phyloP scores from a whole-genome alignment of 2,113 vertebrate species.

The Podocnemis expansa region DNA sequence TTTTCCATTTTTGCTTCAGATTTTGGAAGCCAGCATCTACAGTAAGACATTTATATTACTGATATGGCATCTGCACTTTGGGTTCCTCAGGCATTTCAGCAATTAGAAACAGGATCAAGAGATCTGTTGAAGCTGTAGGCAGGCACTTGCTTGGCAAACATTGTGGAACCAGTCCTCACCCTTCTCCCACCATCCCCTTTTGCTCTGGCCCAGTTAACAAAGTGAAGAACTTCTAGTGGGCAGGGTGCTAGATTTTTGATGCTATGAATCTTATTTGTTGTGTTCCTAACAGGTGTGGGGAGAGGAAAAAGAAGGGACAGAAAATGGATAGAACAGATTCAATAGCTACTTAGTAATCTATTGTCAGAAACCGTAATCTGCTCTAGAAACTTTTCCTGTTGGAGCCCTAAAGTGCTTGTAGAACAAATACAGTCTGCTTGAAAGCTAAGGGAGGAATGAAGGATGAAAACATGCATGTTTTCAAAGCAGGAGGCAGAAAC shows the following conservation, averaged over 20 bases:
- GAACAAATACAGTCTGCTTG: background rate
- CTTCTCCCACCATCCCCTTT: background rate
- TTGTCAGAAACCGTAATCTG: background rate
- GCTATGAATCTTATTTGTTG: background rate
- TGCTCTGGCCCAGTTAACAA: background rate
- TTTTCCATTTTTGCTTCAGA: background rate
- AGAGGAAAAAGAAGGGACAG: background rate
- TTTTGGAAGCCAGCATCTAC: background rate
- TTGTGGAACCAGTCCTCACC: background rate
- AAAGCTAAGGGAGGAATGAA: background rate
- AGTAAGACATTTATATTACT: background rate
- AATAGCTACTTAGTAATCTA: fast-evolving
- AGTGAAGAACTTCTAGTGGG: fast-evolving
- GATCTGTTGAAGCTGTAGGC: background rate
- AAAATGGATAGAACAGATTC: background rate
- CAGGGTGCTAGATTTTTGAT: background rate
- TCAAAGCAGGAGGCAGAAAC: background rate
- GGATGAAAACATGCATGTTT: background rate
- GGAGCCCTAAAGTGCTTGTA: fast-evolving
- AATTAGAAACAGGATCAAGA: fast-evolving
- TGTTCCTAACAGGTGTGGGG: background rate
- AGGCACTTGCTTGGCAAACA: background rate
- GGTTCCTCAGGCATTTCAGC: background rate
- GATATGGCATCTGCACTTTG: background rate
- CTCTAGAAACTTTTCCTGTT: fast-evolving